Evolutionary conservation across 2,113 vertebrate species (phyloP).

Genomic region (Halcyon senegalensis): DNA sequence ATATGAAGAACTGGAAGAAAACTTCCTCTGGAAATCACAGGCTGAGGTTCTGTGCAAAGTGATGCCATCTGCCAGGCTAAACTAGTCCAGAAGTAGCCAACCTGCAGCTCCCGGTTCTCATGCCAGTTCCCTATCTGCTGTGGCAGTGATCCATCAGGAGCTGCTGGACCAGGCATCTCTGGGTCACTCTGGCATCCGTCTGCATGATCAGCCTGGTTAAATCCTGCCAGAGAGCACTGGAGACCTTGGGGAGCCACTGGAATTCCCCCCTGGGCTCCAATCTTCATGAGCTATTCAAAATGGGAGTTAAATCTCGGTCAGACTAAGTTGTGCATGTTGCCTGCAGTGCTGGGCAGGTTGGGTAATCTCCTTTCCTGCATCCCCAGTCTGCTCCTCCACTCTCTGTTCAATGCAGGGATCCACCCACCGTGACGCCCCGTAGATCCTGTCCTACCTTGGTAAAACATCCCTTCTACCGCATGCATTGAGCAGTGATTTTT

Average conservation of each 20-base stretch:
- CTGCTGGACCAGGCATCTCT: not conserved
- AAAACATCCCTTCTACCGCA: not conserved
- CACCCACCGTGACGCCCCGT: not conserved
- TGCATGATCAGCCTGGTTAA: not conserved
- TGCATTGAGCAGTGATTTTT: not conserved
- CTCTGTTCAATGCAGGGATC: not conserved
- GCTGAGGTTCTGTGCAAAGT: not conserved
- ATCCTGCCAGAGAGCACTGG: not conserved
- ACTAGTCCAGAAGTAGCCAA: not conserved
- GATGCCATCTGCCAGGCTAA: not conserved
- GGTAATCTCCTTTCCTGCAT: not conserved
- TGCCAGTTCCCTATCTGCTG: not conserved
- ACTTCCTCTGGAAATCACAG: not conserved
- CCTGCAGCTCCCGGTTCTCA: not conserved
- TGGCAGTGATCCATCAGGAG: not conserved
- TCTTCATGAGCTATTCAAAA: not conserved
- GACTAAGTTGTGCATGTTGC: accelerated
- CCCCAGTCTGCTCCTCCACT: not conserved
- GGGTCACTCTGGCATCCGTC: not conserved
- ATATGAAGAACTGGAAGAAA: not conserved
- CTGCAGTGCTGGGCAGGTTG: not conserved
- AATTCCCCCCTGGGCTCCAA: not conserved
- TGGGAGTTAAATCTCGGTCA: not conserved
- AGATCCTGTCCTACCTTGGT: not conserved
- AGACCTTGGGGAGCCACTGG: not conserved